A percentile compares a stretch with the other conserved stretches of the same genome.
phyloP scores from a whole-genome alignment of 2,797 vertebrate species.

The Mormyrops boulengeri region DNA sequence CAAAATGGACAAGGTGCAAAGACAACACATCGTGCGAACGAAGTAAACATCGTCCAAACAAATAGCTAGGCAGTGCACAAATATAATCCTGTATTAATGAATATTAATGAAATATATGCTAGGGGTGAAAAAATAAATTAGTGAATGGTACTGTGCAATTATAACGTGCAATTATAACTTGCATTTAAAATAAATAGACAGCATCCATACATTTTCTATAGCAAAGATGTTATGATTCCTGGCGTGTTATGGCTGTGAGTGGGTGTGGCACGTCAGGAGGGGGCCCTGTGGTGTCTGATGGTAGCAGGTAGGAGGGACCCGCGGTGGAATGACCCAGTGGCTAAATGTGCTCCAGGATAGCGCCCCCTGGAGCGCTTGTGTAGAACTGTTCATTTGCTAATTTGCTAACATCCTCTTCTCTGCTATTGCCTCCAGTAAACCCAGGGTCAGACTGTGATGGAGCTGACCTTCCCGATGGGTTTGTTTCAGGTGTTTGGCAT shows the following conservation, averaged over 20 bases:
- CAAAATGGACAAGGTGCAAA: neutral
- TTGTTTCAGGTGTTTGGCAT: neutral
- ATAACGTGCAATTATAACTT: neutral
- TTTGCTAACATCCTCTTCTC: neutral
- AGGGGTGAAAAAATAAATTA: neutral
- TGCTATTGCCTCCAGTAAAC: neutral
- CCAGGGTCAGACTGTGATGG: neutral
- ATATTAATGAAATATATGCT: neutral
- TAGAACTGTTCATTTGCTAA: neutral
- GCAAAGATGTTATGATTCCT: neutral
- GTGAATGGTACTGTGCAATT: neutral
- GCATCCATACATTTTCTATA: neutral
- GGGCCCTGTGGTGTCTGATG: neutral
- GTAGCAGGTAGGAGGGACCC: neutral
- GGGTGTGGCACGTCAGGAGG: neutral
- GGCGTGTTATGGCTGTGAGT: neutral
- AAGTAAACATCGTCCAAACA: neutral
- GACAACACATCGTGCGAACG: neutral
- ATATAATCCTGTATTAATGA: neutral
- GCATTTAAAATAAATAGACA: neutral
- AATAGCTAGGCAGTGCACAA: neutral
- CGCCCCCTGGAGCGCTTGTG: neutral
- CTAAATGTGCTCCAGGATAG: neutral
- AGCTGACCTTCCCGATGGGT: neutral
- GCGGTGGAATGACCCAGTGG: neutral